phyloP scores from a whole-genome alignment of 2,888 invertebrate species.

The Gastracanthus pulcherrimus region DNA sequence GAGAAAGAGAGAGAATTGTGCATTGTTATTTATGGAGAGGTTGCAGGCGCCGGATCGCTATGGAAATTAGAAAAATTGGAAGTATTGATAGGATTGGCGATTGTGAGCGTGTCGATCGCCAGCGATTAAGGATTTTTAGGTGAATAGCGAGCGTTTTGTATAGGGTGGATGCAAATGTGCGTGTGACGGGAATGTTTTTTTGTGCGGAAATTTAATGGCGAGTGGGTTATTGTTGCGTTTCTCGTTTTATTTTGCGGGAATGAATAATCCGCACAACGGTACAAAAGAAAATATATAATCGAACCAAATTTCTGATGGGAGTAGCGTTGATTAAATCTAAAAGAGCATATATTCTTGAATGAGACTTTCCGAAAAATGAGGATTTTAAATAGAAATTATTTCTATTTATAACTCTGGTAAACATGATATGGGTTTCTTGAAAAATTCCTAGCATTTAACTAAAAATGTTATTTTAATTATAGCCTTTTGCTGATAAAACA shows the following conservation, averaged over 20 bases:
- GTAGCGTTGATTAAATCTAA: too few species aligned
- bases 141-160: background rate
- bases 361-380: too few species aligned
- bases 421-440: too few species aligned
- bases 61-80: constrained; percentile 16
- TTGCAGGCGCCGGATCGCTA: background rate
- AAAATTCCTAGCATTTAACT: too few species aligned
- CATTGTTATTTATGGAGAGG: constrained; percentile 8
- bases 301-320: too few species aligned
- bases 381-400: too few species aligned
- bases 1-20: too few species aligned
- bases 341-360: too few species aligned
- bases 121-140: background rate
- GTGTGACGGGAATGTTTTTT: background rate
- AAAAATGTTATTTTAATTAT: too few species aligned
- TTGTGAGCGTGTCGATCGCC: background rate
- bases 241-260: background rate
- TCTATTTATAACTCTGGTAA: too few species aligned
- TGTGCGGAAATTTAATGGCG: background rate
- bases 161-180: background rate
- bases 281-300: background rate
- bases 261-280: background rate
- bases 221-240: background rate
- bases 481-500: too few species aligned
- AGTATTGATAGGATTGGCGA: background rate